Evolutionary conservation across 2,113 vertebrate species (phyloP).

Genomic region (Paraplagusia blochii): DNA sequence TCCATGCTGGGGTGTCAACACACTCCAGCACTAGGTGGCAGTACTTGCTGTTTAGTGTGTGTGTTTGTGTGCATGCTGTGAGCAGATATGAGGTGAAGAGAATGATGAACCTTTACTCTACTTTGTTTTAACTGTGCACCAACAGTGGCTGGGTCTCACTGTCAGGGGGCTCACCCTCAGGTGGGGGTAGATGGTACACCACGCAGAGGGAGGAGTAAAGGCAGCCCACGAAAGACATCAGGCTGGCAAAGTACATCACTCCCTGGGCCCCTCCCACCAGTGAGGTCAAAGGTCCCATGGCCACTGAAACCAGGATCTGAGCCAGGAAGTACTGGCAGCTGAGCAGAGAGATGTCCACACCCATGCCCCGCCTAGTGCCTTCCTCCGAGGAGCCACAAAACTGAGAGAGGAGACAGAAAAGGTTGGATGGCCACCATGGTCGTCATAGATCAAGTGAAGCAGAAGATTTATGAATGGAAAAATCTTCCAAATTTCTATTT

Average conservation of each 20-base stretch:
- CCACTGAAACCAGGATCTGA: constrained; percentile 91
- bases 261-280: constrained; percentile 92
- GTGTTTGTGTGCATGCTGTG: constrained; percentile 1
- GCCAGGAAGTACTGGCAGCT: constrained; percentile 98
- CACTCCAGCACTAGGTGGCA: constrained; percentile 37
- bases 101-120: constrained; percentile 35
- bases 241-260: constrained; percentile 96
- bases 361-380: constrained; percentile 88
- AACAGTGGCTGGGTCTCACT: constrained; percentile 87
- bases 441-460: no score
- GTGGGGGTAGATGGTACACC: constrained; percentile 85
- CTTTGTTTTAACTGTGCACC: constrained; percentile 69
- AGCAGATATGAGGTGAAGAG: constrained; percentile 27
- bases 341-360: constrained; percentile 94
- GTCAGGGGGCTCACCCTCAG: constrained; percentile 80
- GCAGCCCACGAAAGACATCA: constrained; percentile 93
- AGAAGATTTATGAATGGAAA: no score
- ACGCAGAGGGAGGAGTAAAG: constrained; percentile 93
- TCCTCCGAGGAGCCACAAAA: constrained; percentile 85
- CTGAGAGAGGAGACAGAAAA: constrained; percentile 64
- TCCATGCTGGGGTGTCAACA: constrained; percentile 43
- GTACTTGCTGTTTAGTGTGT: constrained; percentile 2
- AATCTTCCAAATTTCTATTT: no score
- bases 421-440: no score
- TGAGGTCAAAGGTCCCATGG: constrained; percentile 92